phyloP scores from a whole-genome alignment of 1,140 invertebrate species.

The Hycleus cichorii region DNA sequence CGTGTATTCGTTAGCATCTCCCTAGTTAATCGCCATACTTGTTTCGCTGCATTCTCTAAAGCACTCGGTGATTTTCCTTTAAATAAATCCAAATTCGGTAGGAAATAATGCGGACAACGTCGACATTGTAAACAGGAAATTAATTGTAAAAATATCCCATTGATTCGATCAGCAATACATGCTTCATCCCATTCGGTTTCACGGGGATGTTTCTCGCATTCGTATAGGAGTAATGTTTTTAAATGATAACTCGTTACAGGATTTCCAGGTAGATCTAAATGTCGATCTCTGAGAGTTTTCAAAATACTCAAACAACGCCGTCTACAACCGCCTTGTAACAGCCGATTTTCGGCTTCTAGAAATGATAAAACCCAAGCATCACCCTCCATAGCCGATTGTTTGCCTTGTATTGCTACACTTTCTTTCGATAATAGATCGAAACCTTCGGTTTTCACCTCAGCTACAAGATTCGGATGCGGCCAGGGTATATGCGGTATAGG shows the following conservation, averaged over 20 bases:
- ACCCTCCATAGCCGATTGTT: slow-evolving; percentile 88
- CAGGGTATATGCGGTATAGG: slow-evolving; percentile 81
- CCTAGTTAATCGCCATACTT: slow-evolving; percentile 82
- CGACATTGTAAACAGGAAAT: slow-evolving; percentile 92
- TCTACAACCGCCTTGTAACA: slow-evolving; percentile 71
- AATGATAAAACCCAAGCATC: slow-evolving; percentile 93
- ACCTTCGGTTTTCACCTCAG: slow-evolving; percentile 89
- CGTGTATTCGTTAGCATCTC: slow-evolving; percentile 84
- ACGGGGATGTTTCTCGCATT: slow-evolving; percentile 90
- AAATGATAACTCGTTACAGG: slow-evolving; percentile 83
- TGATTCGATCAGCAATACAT: slow-evolving; percentile 82
- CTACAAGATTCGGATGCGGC: slow-evolving; percentile 83
- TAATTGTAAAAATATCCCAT: slow-evolving; percentile 91
- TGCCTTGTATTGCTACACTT: slow-evolving; percentile 67
- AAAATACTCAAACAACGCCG: slow-evolving; percentile 77
- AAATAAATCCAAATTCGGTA: slow-evolving; percentile 81
- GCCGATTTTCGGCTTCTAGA: slow-evolving; percentile 77
- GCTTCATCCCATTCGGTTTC: slow-evolving; percentile 90
- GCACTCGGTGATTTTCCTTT: slow-evolving; percentile 80
- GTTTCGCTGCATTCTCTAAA: slow-evolving; percentile 84
- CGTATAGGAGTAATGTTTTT: slow-evolving; percentile 84
- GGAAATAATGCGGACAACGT: slow-evolving; percentile 86
- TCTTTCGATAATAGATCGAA: slow-evolving; percentile 90
- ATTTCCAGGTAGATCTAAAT: slow-evolving; percentile 80
- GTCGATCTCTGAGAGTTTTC: slow-evolving; percentile 82